Conservation (phyloP, 2,797 vertebrate species). For the Clarias laeviceps region DNA sequence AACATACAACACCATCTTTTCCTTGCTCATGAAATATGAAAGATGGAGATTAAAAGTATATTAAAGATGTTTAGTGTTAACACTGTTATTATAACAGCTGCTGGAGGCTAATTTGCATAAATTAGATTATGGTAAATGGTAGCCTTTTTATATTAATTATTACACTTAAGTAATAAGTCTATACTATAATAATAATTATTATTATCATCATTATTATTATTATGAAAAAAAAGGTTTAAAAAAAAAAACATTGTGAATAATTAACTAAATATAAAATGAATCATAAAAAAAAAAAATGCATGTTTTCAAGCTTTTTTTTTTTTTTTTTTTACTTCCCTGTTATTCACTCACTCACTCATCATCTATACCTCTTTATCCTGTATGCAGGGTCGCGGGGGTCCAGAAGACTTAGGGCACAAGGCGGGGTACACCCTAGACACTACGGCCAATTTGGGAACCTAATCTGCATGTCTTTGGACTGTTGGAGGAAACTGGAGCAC, state of each 20-base stretch:
- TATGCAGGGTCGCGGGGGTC: too few species aligned
- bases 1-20: not conserved
- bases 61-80: not conserved
- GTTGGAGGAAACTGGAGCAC: too few species aligned
- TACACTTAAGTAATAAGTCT: too few species aligned
- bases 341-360: too few species aligned
- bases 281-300: too few species aligned
- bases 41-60: constrained; percentile 1
- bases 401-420: too few species aligned
- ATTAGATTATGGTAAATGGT: not conserved
- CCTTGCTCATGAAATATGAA: not conserved
- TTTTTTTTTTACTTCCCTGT: not conserved
- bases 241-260: not conserved
- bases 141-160: not conserved
- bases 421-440: too few species aligned
- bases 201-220: not conserved
- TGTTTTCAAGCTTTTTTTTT: not conserved
- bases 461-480: too few species aligned
- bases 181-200: not conserved
- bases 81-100: not conserved
- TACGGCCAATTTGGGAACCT: too few species aligned
- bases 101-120: not conserved
- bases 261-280: not conserved
- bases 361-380: not conserved
- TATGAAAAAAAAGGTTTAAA: fast-evolving